Percentiles rank a stretch among this genome's conserved stretches.
phyloP scores from a whole-genome alignment of 2,797 vertebrate genomes.

The Manis pentadactyla region DNA sequence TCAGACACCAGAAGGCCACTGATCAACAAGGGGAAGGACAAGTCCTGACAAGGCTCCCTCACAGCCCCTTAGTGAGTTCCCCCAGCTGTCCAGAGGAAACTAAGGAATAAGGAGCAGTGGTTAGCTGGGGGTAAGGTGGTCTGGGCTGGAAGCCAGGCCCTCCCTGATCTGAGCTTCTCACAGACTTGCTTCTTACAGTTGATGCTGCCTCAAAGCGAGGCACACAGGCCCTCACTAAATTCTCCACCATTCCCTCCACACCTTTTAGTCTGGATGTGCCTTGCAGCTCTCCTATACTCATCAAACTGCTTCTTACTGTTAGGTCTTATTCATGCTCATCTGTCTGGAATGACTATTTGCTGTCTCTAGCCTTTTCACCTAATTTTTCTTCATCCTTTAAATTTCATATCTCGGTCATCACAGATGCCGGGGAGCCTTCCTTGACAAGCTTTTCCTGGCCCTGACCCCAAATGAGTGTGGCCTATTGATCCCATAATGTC shows the following conservation, averaged over 20 bases:
- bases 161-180: neutral
- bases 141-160: neutral
- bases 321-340: neutral
- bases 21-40: constrained; percentile 42
- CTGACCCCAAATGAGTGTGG: neutral
- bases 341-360: neutral
- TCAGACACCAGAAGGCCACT: constrained; percentile 27
- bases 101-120: neutral
- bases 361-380: neutral
- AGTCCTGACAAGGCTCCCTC: neutral
- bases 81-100: neutral
- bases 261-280: neutral
- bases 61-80: neutral
- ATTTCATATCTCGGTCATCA: neutral
- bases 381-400: neutral
- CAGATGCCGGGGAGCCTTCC: neutral
- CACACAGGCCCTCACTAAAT: neutral
- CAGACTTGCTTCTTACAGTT: neutral
- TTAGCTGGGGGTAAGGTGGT: neutral
- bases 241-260: neutral
- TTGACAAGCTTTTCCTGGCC: neutral
- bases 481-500: neutral
- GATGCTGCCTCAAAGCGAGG: neutral
- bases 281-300: neutral
- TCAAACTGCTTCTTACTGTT: neutral